A percentile compares a stretch with the other conserved stretches of the same genome.
Conservation (phyloP, 2,113 vertebrate genomes). For the Bufo bufo region DNA sequence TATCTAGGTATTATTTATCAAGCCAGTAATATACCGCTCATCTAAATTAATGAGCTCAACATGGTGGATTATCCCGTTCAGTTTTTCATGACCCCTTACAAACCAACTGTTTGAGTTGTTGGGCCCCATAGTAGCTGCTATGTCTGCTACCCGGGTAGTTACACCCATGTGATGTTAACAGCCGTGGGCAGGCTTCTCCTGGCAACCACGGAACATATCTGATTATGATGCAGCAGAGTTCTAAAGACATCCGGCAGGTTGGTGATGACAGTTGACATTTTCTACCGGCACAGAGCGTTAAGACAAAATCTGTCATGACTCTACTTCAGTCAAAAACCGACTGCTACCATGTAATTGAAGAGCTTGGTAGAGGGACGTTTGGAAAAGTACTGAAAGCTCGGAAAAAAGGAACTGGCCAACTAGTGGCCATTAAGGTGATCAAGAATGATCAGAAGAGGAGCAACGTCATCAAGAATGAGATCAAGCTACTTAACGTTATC, state of each 20-base stretch:
- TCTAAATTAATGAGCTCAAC: no score
- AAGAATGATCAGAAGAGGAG: slow-evolving; percentile 62
- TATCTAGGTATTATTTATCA: no score
- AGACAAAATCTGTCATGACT: slow-evolving; percentile 60
- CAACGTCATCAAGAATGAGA: slow-evolving; percentile 69
- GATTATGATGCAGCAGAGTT: not conserved
- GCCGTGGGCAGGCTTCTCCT: not conserved
- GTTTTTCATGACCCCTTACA: no score
- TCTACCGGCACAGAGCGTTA: not conserved
- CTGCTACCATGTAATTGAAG: slow-evolving; percentile 67
- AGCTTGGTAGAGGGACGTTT: slow-evolving; percentile 75
- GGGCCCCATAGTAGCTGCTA: no score
- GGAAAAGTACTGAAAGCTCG: slow-evolving; percentile 75
- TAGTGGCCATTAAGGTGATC: slow-evolving; percentile 78
- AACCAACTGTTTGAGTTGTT: no score
- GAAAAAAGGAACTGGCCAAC: slow-evolving; percentile 70
- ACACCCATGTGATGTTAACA: not conserved
- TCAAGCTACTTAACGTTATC: slow-evolving; percentile 70
- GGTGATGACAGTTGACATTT: not conserved
- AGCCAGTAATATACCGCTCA: no score
- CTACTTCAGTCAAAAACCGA: slow-evolving; percentile 65
- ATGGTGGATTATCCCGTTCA: no score
- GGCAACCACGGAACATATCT: not conserved
- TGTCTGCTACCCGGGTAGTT: no score
- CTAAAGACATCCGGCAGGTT: not conserved